These are phyloP conservation scores for Zaprionus kolodkinae DNA, from an alignment of 1,140 invertebrate species.

Conservation along the genomic window DNA sequence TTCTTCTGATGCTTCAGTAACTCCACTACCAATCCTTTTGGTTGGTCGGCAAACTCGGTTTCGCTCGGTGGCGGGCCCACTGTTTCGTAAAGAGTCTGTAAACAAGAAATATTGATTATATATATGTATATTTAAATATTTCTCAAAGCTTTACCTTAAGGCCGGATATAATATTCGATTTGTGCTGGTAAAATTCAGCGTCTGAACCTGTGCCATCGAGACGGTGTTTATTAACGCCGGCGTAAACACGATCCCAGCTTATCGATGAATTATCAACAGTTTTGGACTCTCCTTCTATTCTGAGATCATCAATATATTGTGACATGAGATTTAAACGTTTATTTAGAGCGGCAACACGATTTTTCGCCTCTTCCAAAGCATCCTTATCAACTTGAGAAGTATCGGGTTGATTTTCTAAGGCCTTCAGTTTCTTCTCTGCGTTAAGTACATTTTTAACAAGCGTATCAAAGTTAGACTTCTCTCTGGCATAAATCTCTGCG, in stretches of 20 bases:
- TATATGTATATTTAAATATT: not conserved
- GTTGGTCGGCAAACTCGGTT: constrained; percentile 31
- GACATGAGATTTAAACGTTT: constrained; percentile 7
- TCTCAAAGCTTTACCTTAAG: constrained; percentile 28
- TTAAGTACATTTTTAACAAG: constrained; percentile 31
- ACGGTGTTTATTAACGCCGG: constrained; percentile 44
- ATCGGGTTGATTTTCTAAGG: not conserved
- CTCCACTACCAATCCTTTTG: constrained; percentile 28
- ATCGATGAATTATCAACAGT: constrained; percentile 17
- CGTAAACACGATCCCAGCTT: constrained; percentile 36
- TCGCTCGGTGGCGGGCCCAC: not conserved
- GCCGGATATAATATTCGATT: constrained; percentile 48
- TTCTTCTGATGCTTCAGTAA: constrained; percentile 47
- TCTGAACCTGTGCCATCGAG: constrained; percentile 7
- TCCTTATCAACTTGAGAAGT: not conserved
- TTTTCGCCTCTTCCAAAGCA: not conserved
- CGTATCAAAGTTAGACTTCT: constrained; percentile 29
- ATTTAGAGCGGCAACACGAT: constrained; percentile 8
- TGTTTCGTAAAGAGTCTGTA: constrained; percentile 45
- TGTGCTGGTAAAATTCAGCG: constrained; percentile 51
- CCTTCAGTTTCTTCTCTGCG: constrained; percentile 18
- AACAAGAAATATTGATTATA: not conserved
- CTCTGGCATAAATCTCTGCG: constrained; percentile 17
- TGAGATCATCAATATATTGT: constrained; percentile 35
- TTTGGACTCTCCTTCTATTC: constrained; percentile 3